Base-by-base conservation (phyloP, 1,140 invertebrate genomes). In the Drosophila orena region DNA sequence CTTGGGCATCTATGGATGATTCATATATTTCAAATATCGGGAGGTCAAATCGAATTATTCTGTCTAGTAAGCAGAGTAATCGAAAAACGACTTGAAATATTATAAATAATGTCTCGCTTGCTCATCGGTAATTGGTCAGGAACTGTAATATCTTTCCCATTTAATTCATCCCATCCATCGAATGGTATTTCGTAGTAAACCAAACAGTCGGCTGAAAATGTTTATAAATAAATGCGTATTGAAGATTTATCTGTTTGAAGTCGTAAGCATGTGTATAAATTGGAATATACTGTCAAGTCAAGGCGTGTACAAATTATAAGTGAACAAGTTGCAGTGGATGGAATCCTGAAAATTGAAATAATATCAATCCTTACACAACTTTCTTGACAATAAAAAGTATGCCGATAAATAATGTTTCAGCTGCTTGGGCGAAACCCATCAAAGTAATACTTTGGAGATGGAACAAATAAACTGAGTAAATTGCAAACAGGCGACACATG, bases 31-130 rank as follows among this genome's bases (percentile, higher is more conserved):
- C 24, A 47, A 55, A 55, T 37, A 42, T 44, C 8, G 3, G 4
- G 11, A 27, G 30, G 20, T 8, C n/a, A 30, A 56, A 56, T 20
- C 53, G 42, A 37, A 27, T 68, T 35, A 68, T 30, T 42, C 38
- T 34, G 38, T 57, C 59, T 42, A 22, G 59, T 61, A 54, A 24
- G n/a, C 54, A 35, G 24, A 59, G 24, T 43, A 62, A 15, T 27
- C 27, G 24, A 15, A n/a, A 24, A 52, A 35, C 17, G 17, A 35
- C 38, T 58, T 58, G 10, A 58, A 5, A 37, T 8, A 40, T 38
- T 57, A 30, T 61, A 20, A n/a, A 58, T 40, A 40, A 40, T 61
- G 10, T 27, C 15, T 24, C 10, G 2, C 14, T 20, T 8, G 46
- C 24, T 27, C 8, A 10, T 24, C 15, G 20, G 6, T 24, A 22